Conservation (phyloP, 2,797 vertebrate genomes). For the Sus cebifrons region DNA sequence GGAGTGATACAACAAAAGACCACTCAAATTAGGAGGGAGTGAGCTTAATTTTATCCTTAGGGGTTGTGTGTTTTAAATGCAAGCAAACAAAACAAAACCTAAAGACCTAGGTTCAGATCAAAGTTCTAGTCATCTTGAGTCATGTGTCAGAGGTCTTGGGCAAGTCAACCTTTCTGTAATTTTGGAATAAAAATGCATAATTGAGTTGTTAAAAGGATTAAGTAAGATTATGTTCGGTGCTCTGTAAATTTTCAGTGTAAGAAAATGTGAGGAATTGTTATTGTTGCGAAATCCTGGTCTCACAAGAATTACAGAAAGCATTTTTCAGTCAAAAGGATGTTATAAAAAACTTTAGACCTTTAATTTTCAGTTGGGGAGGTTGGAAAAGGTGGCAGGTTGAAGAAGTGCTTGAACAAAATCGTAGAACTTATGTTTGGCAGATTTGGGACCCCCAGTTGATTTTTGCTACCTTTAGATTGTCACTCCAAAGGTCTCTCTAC, state of each 20-base stretch:
- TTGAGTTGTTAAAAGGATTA: conserved; percentile 61
- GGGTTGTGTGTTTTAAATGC: conserved; percentile 35
- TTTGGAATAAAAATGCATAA: conserved; percentile 13
- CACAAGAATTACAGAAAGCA: conserved; percentile 37
- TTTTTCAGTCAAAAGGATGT: conserved; percentile 50
- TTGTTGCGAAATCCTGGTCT: not conserved
- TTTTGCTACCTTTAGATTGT: not conserved
- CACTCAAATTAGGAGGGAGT: not conserved
- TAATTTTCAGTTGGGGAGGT: not conserved
- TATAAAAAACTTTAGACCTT: not conserved
- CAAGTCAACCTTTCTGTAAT: conserved; percentile 51
- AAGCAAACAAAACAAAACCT: conserved; percentile 33
- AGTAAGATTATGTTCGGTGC: conserved; percentile 58
- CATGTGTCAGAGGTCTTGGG: not conserved
- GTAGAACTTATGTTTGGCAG: not conserved
- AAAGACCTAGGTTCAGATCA: conserved; percentile 20
- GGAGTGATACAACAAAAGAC: not conserved
- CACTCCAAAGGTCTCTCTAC: not conserved
- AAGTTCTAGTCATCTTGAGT: conserved; percentile 50
- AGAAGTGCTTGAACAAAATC: not conserved
- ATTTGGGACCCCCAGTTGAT: not conserved
- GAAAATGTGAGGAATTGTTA: conserved; percentile 7
- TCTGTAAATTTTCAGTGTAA: conserved; percentile 25
- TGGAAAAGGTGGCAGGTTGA: not conserved
- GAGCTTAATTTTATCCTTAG: not conserved